Evolutionary conservation across 1,140 invertebrate species (phyloP), one percentile per base, ranked within the genome.

Genomic region (Maniola jurtina): DNA sequence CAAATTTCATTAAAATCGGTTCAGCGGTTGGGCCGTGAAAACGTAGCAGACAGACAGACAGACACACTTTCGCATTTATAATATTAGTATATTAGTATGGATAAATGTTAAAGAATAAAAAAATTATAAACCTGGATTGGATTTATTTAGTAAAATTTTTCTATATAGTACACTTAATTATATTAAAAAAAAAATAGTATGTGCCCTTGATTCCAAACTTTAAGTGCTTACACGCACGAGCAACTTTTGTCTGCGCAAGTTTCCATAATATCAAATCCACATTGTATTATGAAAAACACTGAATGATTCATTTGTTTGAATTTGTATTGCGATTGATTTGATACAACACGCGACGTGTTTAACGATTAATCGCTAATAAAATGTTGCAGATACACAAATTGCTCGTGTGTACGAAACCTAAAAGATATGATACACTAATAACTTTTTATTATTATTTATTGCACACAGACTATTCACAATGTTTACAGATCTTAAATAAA

Each of bases 91-190:
- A n/a, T n/a, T n/a, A n/a, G n/a, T n/a, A n/a, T n/a, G 38, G 38
- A 11, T 38, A 9, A 14, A 48, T 48, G 45, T 6, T 5, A 2
- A 14, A 48, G n/a, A 48, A n/a, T 48, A 48, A 48, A 48, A 3
- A 13, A n/a, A n/a, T 48, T 1, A 47, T 7, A 48, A n/a, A 48
- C 6, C 38, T 38, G 1, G 10, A 14, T 48, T 14, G 13, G n/a
- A 48, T 48, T 48, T 48, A 48, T 48, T 48, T 48, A 6, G 6
- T 48, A n/a, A 48, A 48, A 48, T 10, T 48, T 48, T 10, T 48
- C 14, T 48, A 14, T 48, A 48, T 10, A 48, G n/a, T n/a, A n/a
- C n/a, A n/a, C n/a, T n/a, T n/a, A n/a, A n/a, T 48, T 11, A 11
- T 48, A 14, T 48, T n/a, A 48, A 6, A 48, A 11, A 14, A 48